Base-by-base conservation (phyloP, 2,113 vertebrate genomes). In the Siphamia tubifer region DNA sequence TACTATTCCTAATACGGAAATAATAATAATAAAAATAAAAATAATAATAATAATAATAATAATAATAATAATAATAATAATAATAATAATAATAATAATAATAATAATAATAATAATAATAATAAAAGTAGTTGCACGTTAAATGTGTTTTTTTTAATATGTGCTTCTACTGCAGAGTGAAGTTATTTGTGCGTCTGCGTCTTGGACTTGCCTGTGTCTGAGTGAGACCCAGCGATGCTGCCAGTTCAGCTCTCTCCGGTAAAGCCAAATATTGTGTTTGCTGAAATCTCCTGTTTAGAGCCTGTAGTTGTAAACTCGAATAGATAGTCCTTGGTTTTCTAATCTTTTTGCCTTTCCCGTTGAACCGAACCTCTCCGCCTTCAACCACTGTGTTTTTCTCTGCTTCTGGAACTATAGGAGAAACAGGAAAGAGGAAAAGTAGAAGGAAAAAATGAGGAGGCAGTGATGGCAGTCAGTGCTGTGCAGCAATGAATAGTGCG, bases 311-410 rank as follows among this genome's bases (percentile, higher is more conserved):
- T 88, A 99, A 94, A 92, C 98, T 99, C 78, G 98, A 99, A 89
- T 99, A 99, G 85, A 99, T 99, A 87, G 98, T 99, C 91, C 98
- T 94, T 81, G 98, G 98, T 88, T 99, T 99, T 64, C 98, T 96
- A 39, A 99, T 99, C 92, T 99, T 99, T 87, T 99, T 99, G 35
- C 98, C 98, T 80, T 99, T 99, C 15, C 97, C 98, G 76, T 99
- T 99, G 87, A 99, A 99, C 24, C 98, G 96, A 68, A 99, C 96
- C 89, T 99, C 98, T 42, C 98, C 98, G 43, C 96, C 97, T 93
- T 99, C 97, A 80, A 99, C 96, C 84, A 98, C 96, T 0, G 97
- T 96, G 93, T 96, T 98, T 90, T 99, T 99, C 93, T 98, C 97
- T 6, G 95, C 85, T 76, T 98, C 98, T 64, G 93, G 86, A 21